Evolutionary conservation across 2,888 invertebrate genomes (phyloP).

Genomic region (Blastobasis adustella): DNA sequence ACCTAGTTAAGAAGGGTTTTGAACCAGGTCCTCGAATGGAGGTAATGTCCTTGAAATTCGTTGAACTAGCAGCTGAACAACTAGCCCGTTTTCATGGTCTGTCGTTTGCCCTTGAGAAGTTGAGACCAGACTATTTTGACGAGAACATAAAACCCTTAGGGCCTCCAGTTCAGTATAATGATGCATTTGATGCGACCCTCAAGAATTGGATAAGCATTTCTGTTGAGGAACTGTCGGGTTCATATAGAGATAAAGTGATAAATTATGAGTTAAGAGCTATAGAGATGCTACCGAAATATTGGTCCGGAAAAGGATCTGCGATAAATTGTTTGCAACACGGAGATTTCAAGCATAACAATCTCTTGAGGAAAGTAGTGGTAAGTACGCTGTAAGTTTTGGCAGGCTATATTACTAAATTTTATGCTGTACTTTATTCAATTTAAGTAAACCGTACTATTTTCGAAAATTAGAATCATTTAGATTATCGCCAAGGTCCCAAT

Average conservation of each 20-base stretch:
- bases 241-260: conserved; percentile 20
- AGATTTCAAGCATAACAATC: conserved; percentile 46
- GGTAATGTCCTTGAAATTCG: conserved; percentile 22
- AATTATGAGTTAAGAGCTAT: conserved; percentile 17
- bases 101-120: conserved; percentile 21
- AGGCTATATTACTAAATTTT: too few relatives aligned
- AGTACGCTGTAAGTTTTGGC: conserved; percentile 11
- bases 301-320: not conserved
- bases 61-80: conserved; percentile 22
- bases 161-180: conserved; percentile 15
- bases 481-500: too few relatives aligned
- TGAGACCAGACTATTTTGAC: conserved; percentile 21
- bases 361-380: conserved; percentile 38
- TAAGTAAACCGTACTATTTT: too few relatives aligned
- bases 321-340: conserved; percentile 38
- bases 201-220: conserved; percentile 17
- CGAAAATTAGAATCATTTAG: too few relatives aligned
- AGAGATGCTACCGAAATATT: conserved; percentile 13
- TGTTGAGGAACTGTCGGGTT: conserved; percentile 12
- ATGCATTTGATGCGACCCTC: conserved; percentile 17
- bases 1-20: conserved; percentile 22
- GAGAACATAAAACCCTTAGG: conserved; percentile 8
- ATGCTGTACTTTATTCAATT: too few relatives aligned
- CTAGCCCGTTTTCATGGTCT: conserved; percentile 30
- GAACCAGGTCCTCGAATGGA: conserved; percentile 21